Base-by-base conservation (phyloP, 1,140 invertebrate species). In the Gryon sp. region DNA sequence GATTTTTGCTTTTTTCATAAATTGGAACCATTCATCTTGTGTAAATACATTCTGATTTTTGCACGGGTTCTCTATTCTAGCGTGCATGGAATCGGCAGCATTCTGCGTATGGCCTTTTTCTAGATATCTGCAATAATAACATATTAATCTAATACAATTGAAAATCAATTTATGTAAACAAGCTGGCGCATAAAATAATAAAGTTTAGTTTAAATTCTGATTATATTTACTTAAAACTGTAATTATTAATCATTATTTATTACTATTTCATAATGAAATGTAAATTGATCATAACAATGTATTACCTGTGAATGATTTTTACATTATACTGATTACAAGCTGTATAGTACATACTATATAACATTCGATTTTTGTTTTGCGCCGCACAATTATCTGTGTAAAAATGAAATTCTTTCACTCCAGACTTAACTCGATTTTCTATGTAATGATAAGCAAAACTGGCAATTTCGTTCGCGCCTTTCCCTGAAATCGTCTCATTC, bases 21-120 rank as follows among this genome's bases (percentile, higher is more conserved):
- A 8, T 0, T 50, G 6, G 15, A 26, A 50, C 46, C 46, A 30
- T 18, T 28, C 26, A 6, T 30, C 12, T 50, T 50, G 46, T 1
- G 28, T 50, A 14, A 14, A 50, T 4, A 50, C 9, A 50, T 32
- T 9, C 30, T 9, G 22, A 19, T 16, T 30, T 6, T 28, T 30
- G 15, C 28, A 50, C 6, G 26, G 19, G 18, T 50, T 28, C 9
- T 50, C 26, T n/a, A 32, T 50, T 19, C 46, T 20, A 1, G 46
- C 22, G 18, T 32, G 46, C 46, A 50, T 50, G 2, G 12, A 50
- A 32, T 50, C 46, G 1, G 26, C 46, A 2, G 14, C 46, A 50
- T 50, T 50, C 16, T 50, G 19, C 2, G 46, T 50, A n/a, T 32
- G 46, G 1, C 14, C 46, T 18, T 30, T 32, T 50, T 50, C 46